Evolutionary conservation across 2,888 invertebrate species (phyloP), one percentile per base, ranked within the genome.

Genomic region (Philonicus albiceps): DNA sequence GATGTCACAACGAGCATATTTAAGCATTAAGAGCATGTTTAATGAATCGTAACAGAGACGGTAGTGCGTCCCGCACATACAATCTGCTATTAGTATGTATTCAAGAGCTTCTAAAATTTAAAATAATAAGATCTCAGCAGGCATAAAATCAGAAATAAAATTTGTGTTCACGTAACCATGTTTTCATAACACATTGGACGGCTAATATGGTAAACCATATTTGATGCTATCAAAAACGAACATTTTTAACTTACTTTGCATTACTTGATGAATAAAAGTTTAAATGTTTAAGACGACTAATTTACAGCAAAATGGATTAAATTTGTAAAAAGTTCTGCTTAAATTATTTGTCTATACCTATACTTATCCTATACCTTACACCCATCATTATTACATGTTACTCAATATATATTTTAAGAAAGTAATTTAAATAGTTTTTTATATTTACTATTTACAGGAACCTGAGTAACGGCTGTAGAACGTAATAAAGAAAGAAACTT

Each of bases 381-480:
- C n/a, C n/a, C 16, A 43, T 11, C 11, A 40, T 40, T 40, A 43
- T 2, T 43, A 37, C 4, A 16, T 3, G 1, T 13, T 43, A 49
- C 6, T 49, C 0, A 19, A 49, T 49, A 1, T n/a, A 49, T 5
- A 6, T 49, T 19, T n/a, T n/a, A 49, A 19, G 5, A n/a, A 16
- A 49, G 16, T 0, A 49, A 49, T 19, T 3, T 27, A 22, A 19
- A 1, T 78, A 3, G 0, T 11, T 43, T 43, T 43, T 43, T 43
- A 43, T 43, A 3, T 55, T 53, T 80, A 22, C 4, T 80, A 43
- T 13, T 86, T 87, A n/a, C 86, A 87, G 87, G 72, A 87, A 87
- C 87, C 87, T 87, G 87, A 86, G 74, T 83, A 86, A 72, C 86
- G 87, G 86, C 87, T 87, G 87, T 87, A 84, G 31, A 75, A 85